Evolutionary conservation across 2,888 invertebrate species (phyloP).

Genomic region (Tethea ocularis): DNA sequence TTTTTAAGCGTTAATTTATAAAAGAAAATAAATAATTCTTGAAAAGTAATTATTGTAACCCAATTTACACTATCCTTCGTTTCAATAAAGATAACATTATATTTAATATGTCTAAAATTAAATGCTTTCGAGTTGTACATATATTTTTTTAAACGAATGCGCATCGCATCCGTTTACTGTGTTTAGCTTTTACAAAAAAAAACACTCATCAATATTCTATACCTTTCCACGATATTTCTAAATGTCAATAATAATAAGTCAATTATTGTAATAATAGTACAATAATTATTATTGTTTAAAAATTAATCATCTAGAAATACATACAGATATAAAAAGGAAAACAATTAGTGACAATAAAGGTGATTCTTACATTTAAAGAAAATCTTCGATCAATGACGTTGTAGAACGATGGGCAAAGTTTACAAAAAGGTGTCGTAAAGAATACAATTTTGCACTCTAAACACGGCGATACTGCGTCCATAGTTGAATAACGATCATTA

Average conservation of each 20-base stretch:
- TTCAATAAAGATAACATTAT: conserved; percentile 76
- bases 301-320: conserved; percentile 76
- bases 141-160: conserved; percentile 57
- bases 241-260: conserved; percentile 71
- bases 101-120: conserved; percentile 82
- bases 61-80: conserved; percentile 57
- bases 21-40: conserved; percentile 66
- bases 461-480: conserved; percentile 28
- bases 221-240: conserved; percentile 73
- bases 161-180: conserved; percentile 44
- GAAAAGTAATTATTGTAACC: conserved; percentile 42
- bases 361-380: conserved; percentile 71
- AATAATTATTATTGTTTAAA: conserved; percentile 72
- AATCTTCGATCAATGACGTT: conserved; percentile 36
- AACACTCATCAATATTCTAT: conserved; percentile 56
- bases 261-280: conserved; percentile 77
- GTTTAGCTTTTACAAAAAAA: conserved; percentile 44
- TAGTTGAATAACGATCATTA: conserved; percentile 40
- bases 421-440: conserved; percentile 15
- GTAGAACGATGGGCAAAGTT: conserved; percentile 36
- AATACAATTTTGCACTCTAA: neutral
- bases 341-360: conserved; percentile 75
- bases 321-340: conserved; percentile 70
- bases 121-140: conserved; percentile 83
- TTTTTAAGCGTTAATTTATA: conserved; percentile 65